A percentile compares a stretch with the other conserved stretches of the same genome.
These are phyloP conservation scores for Oceanodroma tethys DNA, from an alignment of 2,113 vertebrate genomes.

Conservation along the genomic window DNA sequence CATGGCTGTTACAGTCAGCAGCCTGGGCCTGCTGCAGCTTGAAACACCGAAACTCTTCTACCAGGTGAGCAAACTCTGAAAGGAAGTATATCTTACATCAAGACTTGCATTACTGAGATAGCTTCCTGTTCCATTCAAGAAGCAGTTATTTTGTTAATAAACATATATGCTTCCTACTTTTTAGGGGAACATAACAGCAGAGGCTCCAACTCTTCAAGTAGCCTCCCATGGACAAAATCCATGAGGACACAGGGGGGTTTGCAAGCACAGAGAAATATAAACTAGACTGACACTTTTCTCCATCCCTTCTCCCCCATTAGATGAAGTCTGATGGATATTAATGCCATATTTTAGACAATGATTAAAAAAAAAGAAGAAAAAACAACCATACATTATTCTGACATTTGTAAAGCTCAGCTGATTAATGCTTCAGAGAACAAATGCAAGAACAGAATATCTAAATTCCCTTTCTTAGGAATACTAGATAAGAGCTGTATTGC, in stretches of 20 bases:
- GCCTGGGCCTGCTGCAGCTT: slow-evolving; percentile 83
- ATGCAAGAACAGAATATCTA: neutral
- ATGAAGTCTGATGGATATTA: neutral
- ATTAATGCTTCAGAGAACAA: neutral
- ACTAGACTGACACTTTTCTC: neutral
- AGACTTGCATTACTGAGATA: neutral
- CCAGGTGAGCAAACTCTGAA: slow-evolving; percentile 88
- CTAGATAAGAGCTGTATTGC: neutral
- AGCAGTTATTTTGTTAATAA: neutral
- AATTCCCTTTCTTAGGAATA: neutral
- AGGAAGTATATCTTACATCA: neutral
- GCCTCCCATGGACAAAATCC: neutral
- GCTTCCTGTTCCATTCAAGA: neutral
- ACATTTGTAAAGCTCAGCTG: neutral
- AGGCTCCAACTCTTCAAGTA: neutral
- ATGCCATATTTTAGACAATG: neutral
- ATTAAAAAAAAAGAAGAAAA: neutral
- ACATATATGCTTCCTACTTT: neutral
- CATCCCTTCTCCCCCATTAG: neutral
- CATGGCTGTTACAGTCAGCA: slow-evolving; percentile 79
- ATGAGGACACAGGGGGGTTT: neutral
- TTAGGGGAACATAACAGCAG: neutral
- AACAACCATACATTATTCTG: neutral
- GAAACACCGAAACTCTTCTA: slow-evolving; percentile 86
- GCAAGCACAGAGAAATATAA: neutral